phyloP scores from a whole-genome alignment of 2,888 invertebrate species.

The Quadriops clusia region DNA sequence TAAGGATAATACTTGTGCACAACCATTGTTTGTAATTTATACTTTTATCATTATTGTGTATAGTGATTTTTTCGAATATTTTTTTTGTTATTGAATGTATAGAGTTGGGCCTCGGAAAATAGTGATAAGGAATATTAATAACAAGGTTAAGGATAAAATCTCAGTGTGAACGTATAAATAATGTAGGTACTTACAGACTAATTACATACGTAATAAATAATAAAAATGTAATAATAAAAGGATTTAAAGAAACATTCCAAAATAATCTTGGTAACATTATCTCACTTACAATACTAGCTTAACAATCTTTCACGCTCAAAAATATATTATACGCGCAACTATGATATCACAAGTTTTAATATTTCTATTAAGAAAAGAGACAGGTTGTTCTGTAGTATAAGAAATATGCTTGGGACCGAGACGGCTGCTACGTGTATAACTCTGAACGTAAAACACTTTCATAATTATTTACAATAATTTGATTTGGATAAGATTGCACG shows the following conservation, averaged over 20 bases:
- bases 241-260: too few relatives aligned
- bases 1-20: slow-evolving; percentile 25
- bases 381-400: too few relatives aligned
- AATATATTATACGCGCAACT: too few relatives aligned
- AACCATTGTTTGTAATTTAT: slow-evolving; percentile 20
- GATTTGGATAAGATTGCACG: too few relatives aligned
- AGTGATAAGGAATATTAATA: slow-evolving; percentile 2
- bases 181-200: too few relatives aligned
- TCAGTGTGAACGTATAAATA: slow-evolving; percentile 1
- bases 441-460: too few relatives aligned
- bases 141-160: slow-evolving; percentile 3
- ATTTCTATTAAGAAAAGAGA: too few relatives aligned
- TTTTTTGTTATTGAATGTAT: slow-evolving; percentile 9
- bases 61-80: slow-evolving; percentile 9
- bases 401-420: too few relatives aligned
- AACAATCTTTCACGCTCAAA: too few relatives aligned
- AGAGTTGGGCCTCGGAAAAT: slow-evolving; percentile 2
- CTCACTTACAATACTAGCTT: slow-evolving; percentile 31
- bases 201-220: slow-evolving; percentile 8
- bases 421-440: too few relatives aligned
- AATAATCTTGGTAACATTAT: slow-evolving; percentile 33
- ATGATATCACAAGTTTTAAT: too few relatives aligned
- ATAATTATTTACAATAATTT: too few relatives aligned
- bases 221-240: slow-evolving; percentile 19
- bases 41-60: slow-evolving; percentile 5